phyloP scores from a whole-genome alignment of 2,113 vertebrate species.

The Canis aureus region DNA sequence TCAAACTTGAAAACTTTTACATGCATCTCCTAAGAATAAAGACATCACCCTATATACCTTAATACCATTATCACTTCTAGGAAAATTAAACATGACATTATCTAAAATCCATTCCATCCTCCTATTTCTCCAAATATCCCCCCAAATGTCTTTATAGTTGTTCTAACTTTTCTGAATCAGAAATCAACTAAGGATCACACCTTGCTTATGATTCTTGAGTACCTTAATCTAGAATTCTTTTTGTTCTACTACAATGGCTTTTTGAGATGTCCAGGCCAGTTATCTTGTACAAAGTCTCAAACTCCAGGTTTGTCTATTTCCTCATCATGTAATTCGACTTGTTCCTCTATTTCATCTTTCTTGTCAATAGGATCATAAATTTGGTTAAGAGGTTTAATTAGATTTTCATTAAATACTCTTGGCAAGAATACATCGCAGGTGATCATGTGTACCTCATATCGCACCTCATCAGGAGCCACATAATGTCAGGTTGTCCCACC shows the following conservation, averaged over 20 bases:
- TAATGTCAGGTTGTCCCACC: not conserved
- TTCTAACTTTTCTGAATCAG: not conserved
- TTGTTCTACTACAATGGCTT: slow-evolving; percentile 10
- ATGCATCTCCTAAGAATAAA: slow-evolving; percentile 63
- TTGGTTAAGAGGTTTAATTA: not conserved
- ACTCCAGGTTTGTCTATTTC: not conserved
- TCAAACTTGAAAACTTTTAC: slow-evolving; percentile 24
- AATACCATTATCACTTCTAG: not conserved
- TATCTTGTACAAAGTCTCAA: not conserved
- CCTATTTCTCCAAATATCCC: not conserved
- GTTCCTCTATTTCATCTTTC: not conserved
- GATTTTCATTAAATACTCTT: not conserved
- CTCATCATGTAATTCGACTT: not conserved
- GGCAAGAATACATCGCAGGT: not conserved
- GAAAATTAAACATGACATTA: slow-evolving; percentile 23
- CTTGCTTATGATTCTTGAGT: not conserved
- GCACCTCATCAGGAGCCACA: not conserved
- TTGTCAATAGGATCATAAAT: not conserved
- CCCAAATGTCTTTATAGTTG: not conserved
- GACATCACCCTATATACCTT: not conserved
- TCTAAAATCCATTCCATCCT: not conserved
- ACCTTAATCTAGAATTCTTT: not conserved
- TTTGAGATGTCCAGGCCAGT: not conserved
- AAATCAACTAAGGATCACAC: not conserved
- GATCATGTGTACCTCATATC: not conserved